Base-by-base conservation (phyloP, 2,113 vertebrate species). In the Manacus vitellinus region DNA sequence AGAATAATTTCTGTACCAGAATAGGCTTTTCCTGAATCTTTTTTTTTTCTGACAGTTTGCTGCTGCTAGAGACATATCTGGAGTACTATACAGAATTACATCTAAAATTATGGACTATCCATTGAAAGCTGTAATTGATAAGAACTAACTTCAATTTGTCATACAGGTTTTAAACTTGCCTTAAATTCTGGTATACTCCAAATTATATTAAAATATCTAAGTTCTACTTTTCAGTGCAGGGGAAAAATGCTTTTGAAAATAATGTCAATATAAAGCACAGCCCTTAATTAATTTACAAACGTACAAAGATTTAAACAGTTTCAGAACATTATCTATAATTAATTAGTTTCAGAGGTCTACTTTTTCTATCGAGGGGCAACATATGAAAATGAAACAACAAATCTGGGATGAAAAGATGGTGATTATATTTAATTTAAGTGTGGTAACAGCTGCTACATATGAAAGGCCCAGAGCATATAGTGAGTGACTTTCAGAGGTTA, bases 151-250 rank as follows among this genome's bases (percentile, higher is more conserved):
- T 30, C 2, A 55, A 7, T 18, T 85, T 89, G 59, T 78, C 30
- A 58, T 31, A 22, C 0, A 37, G 2, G 2, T 71, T 87, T 92
- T 46, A 49, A 51, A 31, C 12, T 27, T 6, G 0, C 7, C 8
- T 93, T 81, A 46, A 37, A 11, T n/a, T 41, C 55, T 86, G 0
- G 2, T 33, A 12, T 20, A 37, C 3, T 52, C 4, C 19, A 75
- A 18, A 27, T 54, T 23, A 20, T 3, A 3, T 49, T 33, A 61
- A 77, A 82, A 70, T 21, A 43, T n/a, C 17, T 68, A 62, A 41
- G 89, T 85, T 23, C 33, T 68, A 19, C 5, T 75, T 49, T 35
- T 46, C 18, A 35, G 5, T 43, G 16, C 24, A 61, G 5, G 14
- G 6, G 2, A 54, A 46, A 6, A 35, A 5, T 11, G 3, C 0